Percentiles rank a stretch among this genome's conserved stretches.
Conservation (phyloP, 2,797 vertebrate genomes). For the Gymnoscopelus braueri region DNA sequence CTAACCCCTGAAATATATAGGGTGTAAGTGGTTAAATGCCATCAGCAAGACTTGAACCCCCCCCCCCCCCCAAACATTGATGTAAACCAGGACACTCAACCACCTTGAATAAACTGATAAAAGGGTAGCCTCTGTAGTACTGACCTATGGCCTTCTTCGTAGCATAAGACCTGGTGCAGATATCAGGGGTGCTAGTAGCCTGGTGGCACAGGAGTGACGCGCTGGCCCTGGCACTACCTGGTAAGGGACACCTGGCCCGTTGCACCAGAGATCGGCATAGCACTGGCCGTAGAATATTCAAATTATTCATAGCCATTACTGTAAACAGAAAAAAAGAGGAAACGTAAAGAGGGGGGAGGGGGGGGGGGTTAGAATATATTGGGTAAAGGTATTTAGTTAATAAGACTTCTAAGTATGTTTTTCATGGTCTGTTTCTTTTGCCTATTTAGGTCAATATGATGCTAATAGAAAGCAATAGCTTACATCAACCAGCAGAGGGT, state of each 20-base stretch:
- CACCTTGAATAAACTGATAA: too few relatives aligned
- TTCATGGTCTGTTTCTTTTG: too few relatives aligned
- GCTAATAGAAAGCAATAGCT: slow-evolving; percentile 51
- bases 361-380: neutral
- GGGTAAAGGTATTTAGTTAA: neutral
- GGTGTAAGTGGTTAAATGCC: too few relatives aligned
- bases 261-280: slow-evolving; percentile 57
- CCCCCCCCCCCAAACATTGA: too few relatives aligned
- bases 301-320: slow-evolving; percentile 79
- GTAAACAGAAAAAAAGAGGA: neutral
- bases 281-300: slow-evolving; percentile 74
- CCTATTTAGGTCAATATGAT: neutral
- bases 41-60: too few relatives aligned
- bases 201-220: slow-evolving; percentile 10
- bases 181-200: slow-evolving; percentile 19
- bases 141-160: slow-evolving; percentile 92
- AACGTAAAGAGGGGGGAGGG: neutral
- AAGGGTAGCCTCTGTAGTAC: slow-evolving; percentile 16
- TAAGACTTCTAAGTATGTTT: neutral
- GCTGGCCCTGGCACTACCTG: slow-evolving; percentile 28
- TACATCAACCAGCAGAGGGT: slow-evolving; percentile 73
- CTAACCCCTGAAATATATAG: slow-evolving; percentile 12
- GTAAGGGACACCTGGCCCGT: slow-evolving; percentile 38
- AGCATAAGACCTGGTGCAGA: slow-evolving; percentile 82
- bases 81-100: too few relatives aligned